Percentiles rank a stretch among this genome's conserved stretches.
These are phyloP conservation scores for Gymnothorax javanicus DNA, from an alignment of 2,797 vertebrate species.

Conservation along the genomic window DNA sequence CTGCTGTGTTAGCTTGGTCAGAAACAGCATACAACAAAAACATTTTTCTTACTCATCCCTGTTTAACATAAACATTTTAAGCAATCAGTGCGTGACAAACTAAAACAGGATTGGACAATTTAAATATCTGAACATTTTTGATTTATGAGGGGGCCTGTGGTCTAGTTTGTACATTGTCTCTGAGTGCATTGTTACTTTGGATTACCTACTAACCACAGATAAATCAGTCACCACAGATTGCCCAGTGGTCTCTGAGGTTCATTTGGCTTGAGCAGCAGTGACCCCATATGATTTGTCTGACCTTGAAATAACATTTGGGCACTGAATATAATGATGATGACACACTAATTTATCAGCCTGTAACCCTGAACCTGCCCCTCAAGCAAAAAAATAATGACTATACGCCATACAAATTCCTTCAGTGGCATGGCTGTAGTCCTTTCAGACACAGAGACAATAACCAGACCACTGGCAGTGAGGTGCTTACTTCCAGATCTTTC, in stretches of 20 bases:
- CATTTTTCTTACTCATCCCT: too few relatives aligned
- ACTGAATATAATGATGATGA: conserved; percentile 37
- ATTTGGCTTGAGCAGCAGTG: background rate
- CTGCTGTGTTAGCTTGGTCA: too few relatives aligned
- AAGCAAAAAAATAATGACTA: conserved; percentile 23
- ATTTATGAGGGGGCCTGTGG: too few relatives aligned
- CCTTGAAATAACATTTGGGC: conserved; percentile 40
- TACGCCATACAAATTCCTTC: conserved; percentile 30
- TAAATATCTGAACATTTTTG: too few relatives aligned
- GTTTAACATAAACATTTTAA: too few relatives aligned
- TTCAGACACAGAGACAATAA: conserved; percentile 35
- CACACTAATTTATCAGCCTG: conserved; percentile 31
- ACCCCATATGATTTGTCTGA: background rate
- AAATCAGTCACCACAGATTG: conserved; percentile 14
- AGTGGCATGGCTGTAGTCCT: conserved; percentile 38
- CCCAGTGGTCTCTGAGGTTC: conserved; percentile 2
- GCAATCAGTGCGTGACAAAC: too few relatives aligned
- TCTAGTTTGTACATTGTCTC: too few relatives aligned
- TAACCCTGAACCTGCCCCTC: conserved; percentile 24
- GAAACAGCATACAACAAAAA: too few relatives aligned
- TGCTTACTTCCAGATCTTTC: conserved; percentile 39
- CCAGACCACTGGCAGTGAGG: conserved; percentile 26
- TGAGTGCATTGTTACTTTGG: too few relatives aligned
- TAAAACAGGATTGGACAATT: too few relatives aligned
- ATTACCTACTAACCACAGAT: background rate